phyloP scores from a whole-genome alignment of 1,140 invertebrate genomes.

The Gryon sp. region DNA sequence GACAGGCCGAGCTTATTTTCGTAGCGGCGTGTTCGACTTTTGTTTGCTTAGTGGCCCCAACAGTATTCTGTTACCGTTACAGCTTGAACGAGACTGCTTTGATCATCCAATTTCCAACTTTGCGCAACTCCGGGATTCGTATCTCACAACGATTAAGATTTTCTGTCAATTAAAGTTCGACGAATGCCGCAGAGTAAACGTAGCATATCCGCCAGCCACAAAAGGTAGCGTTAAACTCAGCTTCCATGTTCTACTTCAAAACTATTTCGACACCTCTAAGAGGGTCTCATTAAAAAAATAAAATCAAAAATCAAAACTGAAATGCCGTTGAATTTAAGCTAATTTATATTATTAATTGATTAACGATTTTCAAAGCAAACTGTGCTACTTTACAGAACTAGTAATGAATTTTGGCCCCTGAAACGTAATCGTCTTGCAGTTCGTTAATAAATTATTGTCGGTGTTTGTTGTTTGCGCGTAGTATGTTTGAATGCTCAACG shows the following conservation, averaged over 20 bases:
- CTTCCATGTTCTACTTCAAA: conserved; percentile 4
- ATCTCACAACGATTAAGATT: conserved; percentile 59
- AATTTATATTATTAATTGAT: conserved; percentile 3
- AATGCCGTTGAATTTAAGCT: not conserved
- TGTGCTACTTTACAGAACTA: not conserved
- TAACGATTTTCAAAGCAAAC: conserved; percentile 19
- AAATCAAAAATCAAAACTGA: no score
- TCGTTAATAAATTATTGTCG: conserved; percentile 28
- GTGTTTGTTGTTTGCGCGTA: conserved; percentile 22
- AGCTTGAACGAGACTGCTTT: conserved; percentile 40
- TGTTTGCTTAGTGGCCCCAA: conserved; percentile 29
- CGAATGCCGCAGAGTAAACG: conserved; percentile 27
- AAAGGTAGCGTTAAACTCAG: conserved; percentile 27
- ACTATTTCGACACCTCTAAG: not conserved
- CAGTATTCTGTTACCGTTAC: conserved; percentile 46
- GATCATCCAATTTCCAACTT: conserved; percentile 60
- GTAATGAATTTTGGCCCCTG: conserved; percentile 15
- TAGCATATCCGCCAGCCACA: conserved; percentile 19
- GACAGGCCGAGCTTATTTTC: conserved; percentile 45
- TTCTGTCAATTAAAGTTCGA: conserved; percentile 61
- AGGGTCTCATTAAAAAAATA: not conserved
- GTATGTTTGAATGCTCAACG: conserved; percentile 9
- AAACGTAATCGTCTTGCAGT: conserved; percentile 34
- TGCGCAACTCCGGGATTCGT: conserved; percentile 50
- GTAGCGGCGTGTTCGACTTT: conserved; percentile 3